phyloP scores from a whole-genome alignment of 2,797 vertebrate species.

The Argentina silus region DNA sequence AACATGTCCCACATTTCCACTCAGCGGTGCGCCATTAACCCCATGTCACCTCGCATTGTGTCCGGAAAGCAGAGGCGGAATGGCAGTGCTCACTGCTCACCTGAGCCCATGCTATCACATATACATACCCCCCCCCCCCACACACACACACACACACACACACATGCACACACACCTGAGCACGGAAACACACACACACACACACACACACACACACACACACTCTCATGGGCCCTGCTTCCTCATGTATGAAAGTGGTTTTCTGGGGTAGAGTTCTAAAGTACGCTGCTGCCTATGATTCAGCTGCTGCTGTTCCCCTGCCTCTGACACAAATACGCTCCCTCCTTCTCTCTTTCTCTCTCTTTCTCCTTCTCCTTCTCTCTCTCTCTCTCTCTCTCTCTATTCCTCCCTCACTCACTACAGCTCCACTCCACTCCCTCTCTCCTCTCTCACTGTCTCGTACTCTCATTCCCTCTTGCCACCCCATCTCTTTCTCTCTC shows the following conservation, averaged over 20 bases:
- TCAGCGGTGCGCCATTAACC: conserved; percentile 45
- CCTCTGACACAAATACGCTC: conserved; percentile 53
- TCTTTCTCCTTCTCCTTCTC: neutral
- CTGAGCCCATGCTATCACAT: conserved; percentile 28
- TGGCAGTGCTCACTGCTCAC: conserved; percentile 27
- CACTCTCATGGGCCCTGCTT: conserved; percentile 13
- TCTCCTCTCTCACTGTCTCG: neutral
- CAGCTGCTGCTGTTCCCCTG: conserved; percentile 45
- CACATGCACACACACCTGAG: neutral
- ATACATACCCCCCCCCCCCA: neutral
- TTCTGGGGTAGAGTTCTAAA: conserved; percentile 46
- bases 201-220: neutral
- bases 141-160: conserved; percentile 12
- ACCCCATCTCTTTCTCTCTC: too few relatives aligned
- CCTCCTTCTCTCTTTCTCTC: conserved; percentile 30
- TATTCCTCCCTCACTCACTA: neutral
- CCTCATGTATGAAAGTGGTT: conserved; percentile 50
- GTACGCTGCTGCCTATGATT: conserved; percentile 55
- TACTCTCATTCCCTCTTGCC: neutral
- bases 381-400: neutral
- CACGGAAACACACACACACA: conserved; percentile 8
- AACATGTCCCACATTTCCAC: conserved; percentile 44
- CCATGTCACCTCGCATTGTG: conserved; percentile 22
- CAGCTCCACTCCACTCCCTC: neutral
- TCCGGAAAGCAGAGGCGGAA: conserved; percentile 19